Conservation (phyloP, 2,888 invertebrate species). For the Cantharis rufa region DNA sequence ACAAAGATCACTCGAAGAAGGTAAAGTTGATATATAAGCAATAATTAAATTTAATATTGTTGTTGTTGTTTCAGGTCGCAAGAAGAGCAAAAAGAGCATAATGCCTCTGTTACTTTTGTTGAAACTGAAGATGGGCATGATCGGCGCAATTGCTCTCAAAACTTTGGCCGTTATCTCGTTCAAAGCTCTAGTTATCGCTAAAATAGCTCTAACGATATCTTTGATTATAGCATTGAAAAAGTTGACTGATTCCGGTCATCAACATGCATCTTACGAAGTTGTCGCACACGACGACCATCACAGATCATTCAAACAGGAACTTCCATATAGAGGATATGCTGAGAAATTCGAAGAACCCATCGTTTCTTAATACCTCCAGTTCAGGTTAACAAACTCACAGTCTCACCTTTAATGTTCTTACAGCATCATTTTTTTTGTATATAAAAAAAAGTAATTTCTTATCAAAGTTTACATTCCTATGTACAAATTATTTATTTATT, state of each 20-base stretch:
- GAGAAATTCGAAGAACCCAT: slow-evolving; percentile 9
- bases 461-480: background rate
- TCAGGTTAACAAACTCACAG: slow-evolving; percentile 11
- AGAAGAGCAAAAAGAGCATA: slow-evolving; percentile 79
- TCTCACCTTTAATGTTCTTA: background rate
- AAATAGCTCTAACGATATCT: slow-evolving; percentile 79
- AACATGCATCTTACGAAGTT: slow-evolving; percentile 76
- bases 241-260: slow-evolving; percentile 70
- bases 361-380: slow-evolving; percentile 12
- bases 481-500: background rate
- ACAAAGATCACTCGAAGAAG: slow-evolving; percentile 78
- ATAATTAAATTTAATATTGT: background rate
- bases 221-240: slow-evolving; percentile 75
- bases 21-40: slow-evolving; percentile 56
- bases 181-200: slow-evolving; percentile 83
- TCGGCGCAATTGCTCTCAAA: slow-evolving; percentile 78
- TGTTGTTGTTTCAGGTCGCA: slow-evolving; percentile 63
- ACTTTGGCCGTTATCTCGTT: slow-evolving; percentile 78
- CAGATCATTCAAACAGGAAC: slow-evolving; percentile 65
- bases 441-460: background rate
- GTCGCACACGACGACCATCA: slow-evolving; percentile 67
- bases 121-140: slow-evolving; percentile 77
- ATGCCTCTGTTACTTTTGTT: slow-evolving; percentile 75
- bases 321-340: slow-evolving; percentile 62
- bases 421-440: background rate